Base-by-base conservation (phyloP, 1,140 invertebrate species). In the Anastrepha obliqua region DNA sequence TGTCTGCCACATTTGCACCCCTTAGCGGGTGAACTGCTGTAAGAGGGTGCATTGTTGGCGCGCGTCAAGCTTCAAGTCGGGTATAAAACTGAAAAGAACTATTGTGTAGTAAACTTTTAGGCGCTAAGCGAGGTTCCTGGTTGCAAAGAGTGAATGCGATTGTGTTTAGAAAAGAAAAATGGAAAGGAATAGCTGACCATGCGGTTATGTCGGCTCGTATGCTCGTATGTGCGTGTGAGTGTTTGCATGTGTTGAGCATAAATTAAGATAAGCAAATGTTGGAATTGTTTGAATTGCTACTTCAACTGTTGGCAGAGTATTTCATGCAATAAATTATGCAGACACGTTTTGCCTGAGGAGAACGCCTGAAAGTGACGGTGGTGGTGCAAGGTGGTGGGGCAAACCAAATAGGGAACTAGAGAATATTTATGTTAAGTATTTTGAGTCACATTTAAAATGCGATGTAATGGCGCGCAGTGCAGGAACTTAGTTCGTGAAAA, bases 221-320 rank as follows among this genome's bases (percentile, higher is more conserved):
- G 44, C n/a, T 17, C 2, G 47, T 29, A 7, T 74, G 44, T n/a
- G 47, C 11, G 9, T 0, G 44, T 20, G 13, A 81, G 51, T 15
- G 4, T 9, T 81, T 55, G 15, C 74, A 55, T 81, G n/a, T 81
- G 74, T 81, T 81, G 74, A 51, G n/a, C 74, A 81, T 81, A 81
- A 81, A 81, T 81, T 81, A 81, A 81, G 74, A 81, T 81, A 81
- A 81, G 74, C 74, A 81, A 81, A 81, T 47, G n/a, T 81, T 81
- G 11, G 74, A 20, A 51, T 47, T 58, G 74, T 81, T 74, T 81
- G 74, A 81, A 81, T 55, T 58, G 44, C 7, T 81, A 42, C 74
- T 47, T 51, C 74, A 81, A 51, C 55, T 55, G 74, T 55, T 81
- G 74, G 74, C 47, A 51, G 47, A 20, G 42, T 81, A 81, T 55